Percentiles rank a stretch among this genome's conserved stretches.
These are phyloP conservation scores for Eurosta solidaginis DNA, from an alignment of 1,140 invertebrate genomes.

Conservation along the genomic window DNA sequence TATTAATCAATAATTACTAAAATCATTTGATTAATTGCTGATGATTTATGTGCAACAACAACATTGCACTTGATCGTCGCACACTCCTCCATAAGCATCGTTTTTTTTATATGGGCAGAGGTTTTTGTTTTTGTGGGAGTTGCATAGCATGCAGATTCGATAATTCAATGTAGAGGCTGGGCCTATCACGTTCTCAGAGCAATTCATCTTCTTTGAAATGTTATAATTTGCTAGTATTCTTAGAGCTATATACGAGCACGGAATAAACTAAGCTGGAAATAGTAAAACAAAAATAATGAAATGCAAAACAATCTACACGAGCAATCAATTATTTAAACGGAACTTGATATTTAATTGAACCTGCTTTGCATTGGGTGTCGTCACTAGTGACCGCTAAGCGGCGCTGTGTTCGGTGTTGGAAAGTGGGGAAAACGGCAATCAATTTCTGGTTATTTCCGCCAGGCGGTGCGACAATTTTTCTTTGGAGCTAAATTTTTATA, in stretches of 20 bases:
- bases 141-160: neutral
- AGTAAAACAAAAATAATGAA: too few relatives aligned
- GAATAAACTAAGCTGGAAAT: too few relatives aligned
- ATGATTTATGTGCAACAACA: neutral
- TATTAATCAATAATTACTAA: constrained; percentile 10
- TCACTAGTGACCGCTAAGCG: neutral
- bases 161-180: constrained; percentile 10
- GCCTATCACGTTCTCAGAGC: constrained; percentile 1
- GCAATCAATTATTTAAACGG: neutral
- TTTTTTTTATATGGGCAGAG: neutral
- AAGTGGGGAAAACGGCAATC: too few relatives aligned
- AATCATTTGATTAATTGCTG: neutral
- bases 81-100: neutral
- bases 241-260: too few relatives aligned
- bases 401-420: too few relatives aligned
- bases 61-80: neutral
- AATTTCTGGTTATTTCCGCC: too few relatives aligned
- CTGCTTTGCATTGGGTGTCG: neutral
- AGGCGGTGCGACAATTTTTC: too few relatives aligned
- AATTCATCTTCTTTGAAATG: neutral
- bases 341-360: neutral
- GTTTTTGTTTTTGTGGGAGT: neutral
- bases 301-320: neutral
- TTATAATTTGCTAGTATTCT: neutral
- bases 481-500: too few relatives aligned